phyloP scores from a whole-genome alignment of 1,140 invertebrate species.

The Drosophila serrata region DNA sequence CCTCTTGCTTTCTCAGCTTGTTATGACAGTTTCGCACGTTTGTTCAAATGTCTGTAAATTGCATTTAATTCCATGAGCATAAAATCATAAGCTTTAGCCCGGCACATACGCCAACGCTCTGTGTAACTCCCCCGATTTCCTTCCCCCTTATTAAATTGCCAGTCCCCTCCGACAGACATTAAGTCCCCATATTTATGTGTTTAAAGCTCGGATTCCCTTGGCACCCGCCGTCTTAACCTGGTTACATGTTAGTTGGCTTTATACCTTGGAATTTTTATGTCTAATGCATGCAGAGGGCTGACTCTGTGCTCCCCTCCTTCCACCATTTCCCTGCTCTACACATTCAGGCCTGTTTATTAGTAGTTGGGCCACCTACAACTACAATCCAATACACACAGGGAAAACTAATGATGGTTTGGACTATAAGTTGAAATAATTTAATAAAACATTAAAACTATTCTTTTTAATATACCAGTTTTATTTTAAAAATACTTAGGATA shows the following conservation, averaged over 20 bases:
- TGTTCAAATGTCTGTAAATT: slow-evolving; percentile 21
- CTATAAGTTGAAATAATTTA: no score
- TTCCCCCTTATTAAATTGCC: background rate
- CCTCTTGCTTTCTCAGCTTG: slow-evolving; percentile 7
- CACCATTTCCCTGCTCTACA: background rate
- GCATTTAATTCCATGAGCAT: slow-evolving; percentile 24
- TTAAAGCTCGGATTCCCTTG: slow-evolving; percentile 47
- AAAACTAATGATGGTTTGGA: background rate
- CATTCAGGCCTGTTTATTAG: slow-evolving; percentile 68
- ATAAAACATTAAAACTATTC: no score
- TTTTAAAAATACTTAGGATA: no score
- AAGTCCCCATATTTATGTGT: slow-evolving; percentile 64
- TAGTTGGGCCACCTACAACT: slow-evolving; percentile 55
- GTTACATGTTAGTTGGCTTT: slow-evolving; percentile 68
- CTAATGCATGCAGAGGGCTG: slow-evolving; percentile 54
- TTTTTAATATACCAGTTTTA: no score
- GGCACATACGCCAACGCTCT: slow-evolving; percentile 24
- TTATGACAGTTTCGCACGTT: slow-evolving; percentile 31
- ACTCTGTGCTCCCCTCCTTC: slow-evolving; percentile 1
- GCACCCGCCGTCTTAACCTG: slow-evolving; percentile 35
- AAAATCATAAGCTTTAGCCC: slow-evolving; percentile 24
- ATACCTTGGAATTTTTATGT: slow-evolving; percentile 70
- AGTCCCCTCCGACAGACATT: slow-evolving; percentile 11
- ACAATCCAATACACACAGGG: background rate
- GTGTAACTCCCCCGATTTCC: background rate